Conservation (phyloP, 92 coral and sea anemone genomes). For the Porites divaricata region DNA sequence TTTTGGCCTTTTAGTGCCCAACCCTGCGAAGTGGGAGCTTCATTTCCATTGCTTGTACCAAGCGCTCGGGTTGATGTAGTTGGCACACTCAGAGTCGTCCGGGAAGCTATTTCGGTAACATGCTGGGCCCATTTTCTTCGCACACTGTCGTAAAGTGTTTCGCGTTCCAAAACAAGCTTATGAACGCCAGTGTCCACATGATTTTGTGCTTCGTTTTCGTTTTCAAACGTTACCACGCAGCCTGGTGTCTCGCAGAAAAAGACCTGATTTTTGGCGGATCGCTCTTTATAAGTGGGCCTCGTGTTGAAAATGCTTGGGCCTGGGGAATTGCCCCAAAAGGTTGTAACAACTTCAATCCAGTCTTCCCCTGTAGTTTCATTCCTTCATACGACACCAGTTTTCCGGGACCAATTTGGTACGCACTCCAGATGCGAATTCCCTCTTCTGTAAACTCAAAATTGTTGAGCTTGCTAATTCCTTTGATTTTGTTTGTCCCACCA, state of each 20-base stretch:
- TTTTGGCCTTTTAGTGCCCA: no score
- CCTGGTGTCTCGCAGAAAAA: slow-evolving; percentile 49
- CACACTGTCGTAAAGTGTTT: slow-evolving; percentile 43
- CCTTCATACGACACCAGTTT: slow-evolving; percentile 29
- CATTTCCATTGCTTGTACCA: not conserved
- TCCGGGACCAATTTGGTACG: slow-evolving; percentile 43
- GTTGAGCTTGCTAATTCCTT: slow-evolving; percentile 49
- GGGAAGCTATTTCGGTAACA: slow-evolving; percentile 40
- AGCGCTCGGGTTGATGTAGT: not conserved
- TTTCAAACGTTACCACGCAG: slow-evolving; percentile 43
- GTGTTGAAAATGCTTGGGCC: not conserved
- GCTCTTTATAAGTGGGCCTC: not conserved
- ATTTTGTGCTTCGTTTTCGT: slow-evolving; percentile 31
- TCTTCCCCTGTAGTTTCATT: slow-evolving; percentile 5
- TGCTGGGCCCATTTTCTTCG: slow-evolving; percentile 50
- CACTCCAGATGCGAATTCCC: slow-evolving; percentile 44
- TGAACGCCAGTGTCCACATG: slow-evolving; percentile 65
- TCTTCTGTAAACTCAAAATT: slow-evolving; percentile 26
- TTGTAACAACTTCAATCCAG: slow-evolving; percentile 41
- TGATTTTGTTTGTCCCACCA: no score
- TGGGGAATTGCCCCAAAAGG: slow-evolving; percentile 23
- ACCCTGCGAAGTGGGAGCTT: no score
- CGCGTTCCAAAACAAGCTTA: slow-evolving; percentile 40
- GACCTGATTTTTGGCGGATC: slow-evolving; percentile 26
- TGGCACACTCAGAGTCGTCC: not conserved